phyloP scores from a whole-genome alignment of 37 sponge, comb jelly and placozoan genomes.

The Ephydatia muelleri region DNA sequence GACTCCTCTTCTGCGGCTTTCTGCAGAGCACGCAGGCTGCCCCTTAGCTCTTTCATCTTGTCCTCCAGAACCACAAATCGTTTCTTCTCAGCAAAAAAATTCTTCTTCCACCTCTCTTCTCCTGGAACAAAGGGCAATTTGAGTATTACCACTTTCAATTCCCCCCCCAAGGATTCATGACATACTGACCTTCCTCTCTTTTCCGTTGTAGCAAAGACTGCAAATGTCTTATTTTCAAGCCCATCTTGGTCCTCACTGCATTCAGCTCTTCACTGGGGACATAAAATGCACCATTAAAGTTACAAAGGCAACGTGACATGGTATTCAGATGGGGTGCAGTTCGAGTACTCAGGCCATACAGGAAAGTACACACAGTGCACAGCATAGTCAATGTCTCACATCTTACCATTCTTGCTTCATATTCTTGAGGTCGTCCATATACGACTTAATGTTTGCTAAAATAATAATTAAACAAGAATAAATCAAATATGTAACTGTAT shows the following conservation, averaged over 20 bases:
- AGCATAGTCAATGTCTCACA: background rate
- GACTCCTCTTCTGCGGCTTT: background rate
- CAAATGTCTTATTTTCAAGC: background rate
- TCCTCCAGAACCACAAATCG: constrained; percentile 10
- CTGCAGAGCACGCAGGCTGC: background rate
- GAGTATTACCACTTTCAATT: background rate
- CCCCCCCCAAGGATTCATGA: background rate
- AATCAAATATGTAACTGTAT: too few relatives aligned
- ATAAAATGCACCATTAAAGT: too few relatives aligned
- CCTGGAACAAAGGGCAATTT: background rate
- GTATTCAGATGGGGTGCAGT: background rate
- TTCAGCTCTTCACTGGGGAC: constrained; percentile 21
- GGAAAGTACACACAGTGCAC: background rate
- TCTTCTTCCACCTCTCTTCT: constrained; percentile 36
- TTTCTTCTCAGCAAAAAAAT: constrained; percentile 35
- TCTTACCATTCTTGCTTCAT: background rate
- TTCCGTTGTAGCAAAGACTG: constrained; percentile 1
- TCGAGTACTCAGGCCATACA: background rate
- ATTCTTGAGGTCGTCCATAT: background rate
- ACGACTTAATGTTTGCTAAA: too few relatives aligned
- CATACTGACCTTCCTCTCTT: constrained; percentile 23
- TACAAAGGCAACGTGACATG: background rate
- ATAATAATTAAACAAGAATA: too few relatives aligned
- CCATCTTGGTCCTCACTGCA: background rate
- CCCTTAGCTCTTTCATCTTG: background rate